These are phyloP conservation scores for Chanos chanos DNA, from an alignment of 2,797 vertebrate species.

Conservation along the genomic window DNA sequence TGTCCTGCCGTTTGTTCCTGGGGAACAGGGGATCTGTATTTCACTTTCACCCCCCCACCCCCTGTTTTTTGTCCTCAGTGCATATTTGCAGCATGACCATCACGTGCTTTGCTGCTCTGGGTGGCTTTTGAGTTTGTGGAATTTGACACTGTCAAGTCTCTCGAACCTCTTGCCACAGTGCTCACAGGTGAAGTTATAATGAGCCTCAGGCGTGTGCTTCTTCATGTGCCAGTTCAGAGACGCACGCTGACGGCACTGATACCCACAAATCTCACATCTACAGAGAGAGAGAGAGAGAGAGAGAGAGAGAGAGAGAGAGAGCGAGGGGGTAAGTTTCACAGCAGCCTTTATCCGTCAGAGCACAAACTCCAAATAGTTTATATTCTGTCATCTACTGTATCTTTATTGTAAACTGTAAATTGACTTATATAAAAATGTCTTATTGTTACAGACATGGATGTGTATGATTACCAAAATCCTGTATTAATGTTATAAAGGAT, in stretches of 20 bases:
- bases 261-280: slow-evolving; percentile 93
- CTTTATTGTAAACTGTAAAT: too few relatives aligned
- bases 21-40: too few relatives aligned
- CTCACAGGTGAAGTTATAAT: slow-evolving; percentile 89
- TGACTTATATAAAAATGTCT: too few relatives aligned
- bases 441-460: too few relatives aligned
- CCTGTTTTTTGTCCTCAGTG: not conserved
- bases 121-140: slow-evolving; percentile 90
- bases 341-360: not conserved
- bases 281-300: not conserved
- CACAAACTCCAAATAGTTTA: not conserved
- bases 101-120: slow-evolving; percentile 79
- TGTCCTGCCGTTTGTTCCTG: too few relatives aligned
- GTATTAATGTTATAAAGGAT: too few relatives aligned
- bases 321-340: not conserved
- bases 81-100: slow-evolving; percentile 29
- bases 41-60: too few relatives aligned
- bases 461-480: too few relatives aligned
- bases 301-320: not conserved
- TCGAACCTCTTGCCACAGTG: slow-evolving; percentile 88
- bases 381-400: too few relatives aligned
- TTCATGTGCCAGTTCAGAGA: slow-evolving; percentile 97
- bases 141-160: slow-evolving; percentile 89
- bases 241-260: slow-evolving; percentile 89
- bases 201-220: slow-evolving; percentile 82